Base-by-base conservation (phyloP, 2,113 vertebrate species). In the Capreolus pygargus region DNA sequence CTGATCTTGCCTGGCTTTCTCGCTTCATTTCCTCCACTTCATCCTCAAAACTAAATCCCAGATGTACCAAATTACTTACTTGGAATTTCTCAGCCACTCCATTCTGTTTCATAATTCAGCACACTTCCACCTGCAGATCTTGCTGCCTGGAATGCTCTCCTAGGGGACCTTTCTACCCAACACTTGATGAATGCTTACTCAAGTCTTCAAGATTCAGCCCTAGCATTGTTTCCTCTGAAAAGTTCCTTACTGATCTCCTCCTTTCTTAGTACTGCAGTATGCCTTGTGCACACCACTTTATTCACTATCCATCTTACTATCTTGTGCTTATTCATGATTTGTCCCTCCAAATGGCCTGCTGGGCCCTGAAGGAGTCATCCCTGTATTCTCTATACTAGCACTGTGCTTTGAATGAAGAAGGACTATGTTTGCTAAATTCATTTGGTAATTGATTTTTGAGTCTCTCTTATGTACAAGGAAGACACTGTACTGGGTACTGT, bases 61-160 rank as follows among this genome's bases (percentile, higher is more conserved):
- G 91, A 95, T 97, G 94, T 94, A 96, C 91, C 91, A 98, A 97
- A 97, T 98, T 94, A 98, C 87, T 96, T 86, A 76, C 67, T 86
- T 95, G 96, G 61, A 97, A 85, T 93, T 98, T 96, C 83, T 97
- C 78, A 97, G 64, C 16, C 61, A 95, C 67, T 82, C 61, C 55
- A 79, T 86, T 84, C 55, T 79, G 83, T 89, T 98, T 97, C 79
- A 91, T 67, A 95, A 96, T 87, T 96, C 89, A 95, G 52, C 52
- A n/a, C 52, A 88, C 87, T 95, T 91, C 91, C 94, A 97, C 96
- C 93, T 97, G 45, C 21, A 76, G 76, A 79, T 93, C 91, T 97
- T 97, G 54, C 86, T 94, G 91, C 86, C 36, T 94, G 61, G 33
- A 93, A 74, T 92, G 54, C 43, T 67, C 28, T 96, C 70, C 19